Evolutionary conservation across 2,888 invertebrate species (phyloP), one percentile per base, ranked within the genome.

Genomic region (Eupithecia pulchellata): DNA sequence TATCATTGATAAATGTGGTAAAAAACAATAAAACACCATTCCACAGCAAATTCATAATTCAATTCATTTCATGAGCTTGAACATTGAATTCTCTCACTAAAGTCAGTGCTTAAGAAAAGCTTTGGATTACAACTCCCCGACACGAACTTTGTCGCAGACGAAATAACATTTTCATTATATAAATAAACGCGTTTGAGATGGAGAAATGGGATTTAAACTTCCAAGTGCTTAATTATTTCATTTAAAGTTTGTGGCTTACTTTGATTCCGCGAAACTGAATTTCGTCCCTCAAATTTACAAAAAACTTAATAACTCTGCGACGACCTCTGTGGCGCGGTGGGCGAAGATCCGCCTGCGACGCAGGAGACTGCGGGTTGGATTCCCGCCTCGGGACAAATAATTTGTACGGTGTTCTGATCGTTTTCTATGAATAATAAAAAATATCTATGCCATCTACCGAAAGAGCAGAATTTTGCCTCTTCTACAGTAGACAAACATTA

Each of bases 131-230:
- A 11, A 17, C 20, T 61, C 29, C 57, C 25, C 29, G 20, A 20
- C 9, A 61, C 11, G 0, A 61, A 61, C 20, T 61, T 61, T 13
- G 13, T 32, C 32, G 25, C 13, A 61, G 25, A 61, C 34, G 32
- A 61, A 61, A 61, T 61, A 25, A 25, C 4, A 29, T 57, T 57
- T 61, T 20, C 34, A 34, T 34, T 61, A 36, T 61, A 34, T 34
- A 36, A 61, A 36, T 61, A 34, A 20, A 61, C 6, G 20, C 32
- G 9, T 34, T 11, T 52, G 34, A 36, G n/a, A 60, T 60, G 32
- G 58, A n/a, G 58, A 30, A 60, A 34, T n/a, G 34, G 61, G 34
- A 25, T 61, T 36, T 14, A 36, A 32, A 61, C 58, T 30, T 52
- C 13, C 25, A 4, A 60, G 30, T 20, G 32, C n/a, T 32, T 60